These are phyloP conservation scores for Orbicella faveolata DNA, from an alignment of 64 coral and sea anemone genomes.

Conservation along the genomic window DNA sequence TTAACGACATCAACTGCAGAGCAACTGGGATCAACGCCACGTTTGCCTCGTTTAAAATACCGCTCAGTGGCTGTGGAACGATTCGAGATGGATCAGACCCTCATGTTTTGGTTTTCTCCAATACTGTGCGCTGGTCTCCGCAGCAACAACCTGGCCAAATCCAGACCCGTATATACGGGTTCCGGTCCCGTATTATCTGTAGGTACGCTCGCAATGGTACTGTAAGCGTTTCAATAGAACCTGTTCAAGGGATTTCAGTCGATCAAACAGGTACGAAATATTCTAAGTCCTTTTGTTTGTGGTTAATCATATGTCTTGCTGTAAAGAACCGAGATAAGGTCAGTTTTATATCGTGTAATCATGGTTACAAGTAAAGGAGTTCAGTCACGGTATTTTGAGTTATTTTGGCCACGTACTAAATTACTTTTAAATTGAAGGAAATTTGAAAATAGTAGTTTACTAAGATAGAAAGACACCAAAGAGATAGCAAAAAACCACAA, in stretches of 20 bases:
- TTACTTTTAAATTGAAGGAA: no score
- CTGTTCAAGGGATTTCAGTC: background rate
- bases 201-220: background rate
- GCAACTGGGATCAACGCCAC: background rate
- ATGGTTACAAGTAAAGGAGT: no score
- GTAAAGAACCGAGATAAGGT: no score
- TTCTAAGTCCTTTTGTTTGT: background rate
- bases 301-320: no score
- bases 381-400: no score
- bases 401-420: no score
- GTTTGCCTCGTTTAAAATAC: background rate
- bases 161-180: background rate
- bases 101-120: background rate
- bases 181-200: background rate
- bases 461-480: no score
- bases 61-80: background rate
- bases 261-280: background rate
- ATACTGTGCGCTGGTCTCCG: background rate
- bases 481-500: no score
- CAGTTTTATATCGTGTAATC: no score
- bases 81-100: background rate
- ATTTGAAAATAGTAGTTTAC: no score
- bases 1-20: background rate
- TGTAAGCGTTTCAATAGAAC: background rate
- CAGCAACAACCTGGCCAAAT: background rate